Base-by-base conservation (phyloP, 2,113 vertebrate species). In the Oophaga pumilio region DNA sequence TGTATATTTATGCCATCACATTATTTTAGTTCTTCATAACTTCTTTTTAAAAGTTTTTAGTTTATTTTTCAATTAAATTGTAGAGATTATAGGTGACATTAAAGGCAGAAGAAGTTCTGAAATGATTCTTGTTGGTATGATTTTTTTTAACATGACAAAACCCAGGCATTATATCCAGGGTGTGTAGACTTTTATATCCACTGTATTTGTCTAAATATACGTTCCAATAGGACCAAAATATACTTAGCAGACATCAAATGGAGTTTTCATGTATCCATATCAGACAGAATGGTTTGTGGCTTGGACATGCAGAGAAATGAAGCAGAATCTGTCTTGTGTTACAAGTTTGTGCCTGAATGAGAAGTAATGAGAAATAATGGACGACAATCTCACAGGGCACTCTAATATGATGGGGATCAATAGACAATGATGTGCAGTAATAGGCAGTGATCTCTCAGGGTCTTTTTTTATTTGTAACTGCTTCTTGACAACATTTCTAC, bases 341-440 rank as follows among this genome's bases (percentile, higher is more conserved):
- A 76, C 56, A 87, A 64, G 68, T 76, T 50, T 74, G 53, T 82
- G 86, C 56, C 64, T 76, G 71, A 68, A 87, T 87, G 86, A 87
- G 59, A 87, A 87, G 71, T 87, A 82, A 87, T 87, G 81, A 81
- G 86, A 73, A 87, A 82, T 87, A 86, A 86, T 86, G 84, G 73
- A 60, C 73, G 78, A 52, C 49, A 64, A 82, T 87, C 79, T 87
- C 86, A 73, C 24, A 74, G 79, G 86, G 69, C 86, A 64, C 86
- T 87, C 71, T 82, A 87, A 87, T 87, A 87, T 76, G 33, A 87
- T 73, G 69, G 83, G 57, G 79, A 87, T 87, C 86, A 87, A 87
- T 87, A 87, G 79, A 76, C 86, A 87, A 87, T 87, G 79, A 87
- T 87, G 86, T 82, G 79, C 81, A 64, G 81, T 87, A 87, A 87